Conservation (phyloP, 2,797 vertebrate species). For the Argyrosomus regius region DNA sequence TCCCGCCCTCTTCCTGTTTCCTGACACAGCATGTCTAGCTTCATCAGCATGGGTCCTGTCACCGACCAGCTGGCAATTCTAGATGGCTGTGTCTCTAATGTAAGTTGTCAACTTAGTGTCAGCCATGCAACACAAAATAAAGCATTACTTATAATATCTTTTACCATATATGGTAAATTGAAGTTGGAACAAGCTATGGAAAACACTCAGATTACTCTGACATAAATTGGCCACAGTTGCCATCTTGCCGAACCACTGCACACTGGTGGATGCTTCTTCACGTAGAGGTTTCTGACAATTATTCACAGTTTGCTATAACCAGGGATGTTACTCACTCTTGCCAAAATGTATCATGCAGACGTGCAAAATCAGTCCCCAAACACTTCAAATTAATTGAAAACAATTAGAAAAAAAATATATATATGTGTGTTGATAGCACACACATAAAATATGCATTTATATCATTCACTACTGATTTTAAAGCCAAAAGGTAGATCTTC, state of each 20-base stretch:
- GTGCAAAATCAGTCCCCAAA: background rate
- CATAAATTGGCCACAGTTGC: conserved; percentile 2
- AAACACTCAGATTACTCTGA: background rate
- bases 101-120: background rate
- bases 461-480: background rate
- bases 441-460: background rate
- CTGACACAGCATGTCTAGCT: background rate
- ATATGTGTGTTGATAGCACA: background rate
- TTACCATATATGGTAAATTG: no score
- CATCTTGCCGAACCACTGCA: background rate
- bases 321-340: background rate
- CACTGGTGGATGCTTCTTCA: conserved; percentile 12
- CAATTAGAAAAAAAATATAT: background rate
- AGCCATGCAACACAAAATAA: background rate
- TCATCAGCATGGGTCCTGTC: background rate
- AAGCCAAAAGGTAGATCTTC: background rate
- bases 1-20: background rate
- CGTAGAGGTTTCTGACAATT: background rate
- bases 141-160: background rate
- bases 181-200: no score
- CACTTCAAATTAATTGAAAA: background rate
- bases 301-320: background rate
- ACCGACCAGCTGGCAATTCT: background rate
- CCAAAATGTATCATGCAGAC: background rate
- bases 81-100: no score